Evolutionary conservation across 2,113 vertebrate species (phyloP).

Genomic region (Notarius quadriscutis): DNA sequence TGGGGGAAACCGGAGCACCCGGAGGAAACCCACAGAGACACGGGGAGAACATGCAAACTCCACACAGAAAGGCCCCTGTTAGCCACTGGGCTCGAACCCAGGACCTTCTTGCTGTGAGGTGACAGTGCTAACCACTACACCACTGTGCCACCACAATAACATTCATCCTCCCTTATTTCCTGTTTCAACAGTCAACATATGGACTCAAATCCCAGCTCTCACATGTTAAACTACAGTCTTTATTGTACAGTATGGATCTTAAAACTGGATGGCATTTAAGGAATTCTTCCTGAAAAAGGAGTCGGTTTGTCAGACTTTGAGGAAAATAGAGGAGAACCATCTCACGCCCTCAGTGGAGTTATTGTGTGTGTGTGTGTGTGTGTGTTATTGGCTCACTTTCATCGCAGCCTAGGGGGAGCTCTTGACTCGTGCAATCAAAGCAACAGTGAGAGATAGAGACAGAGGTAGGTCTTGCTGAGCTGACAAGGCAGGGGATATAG

Average conservation of each 20-base stretch:
- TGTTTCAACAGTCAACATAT: background rate
- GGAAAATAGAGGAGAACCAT: background rate
- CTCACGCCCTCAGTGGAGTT: background rate
- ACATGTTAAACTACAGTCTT: background rate
- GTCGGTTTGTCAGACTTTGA: background rate
- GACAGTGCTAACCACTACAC: too few relatives aligned
- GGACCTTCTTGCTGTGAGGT: too few relatives aligned
- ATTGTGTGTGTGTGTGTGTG: background rate
- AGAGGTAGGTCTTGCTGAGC: conserved; percentile 42
- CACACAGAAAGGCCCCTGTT: too few relatives aligned
- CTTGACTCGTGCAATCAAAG: conserved; percentile 58
- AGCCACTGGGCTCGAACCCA: too few relatives aligned
- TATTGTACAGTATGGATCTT: background rate
- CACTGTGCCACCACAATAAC: too few relatives aligned
- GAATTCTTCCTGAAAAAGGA: background rate
- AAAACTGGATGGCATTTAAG: background rate
- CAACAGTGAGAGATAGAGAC: conserved; percentile 26
- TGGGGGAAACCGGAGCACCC: too few relatives aligned
- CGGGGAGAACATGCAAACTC: too few relatives aligned
- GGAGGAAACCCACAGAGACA: too few relatives aligned
- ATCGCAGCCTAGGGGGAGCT: conserved; percentile 67
- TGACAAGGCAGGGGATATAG: conserved; percentile 38
- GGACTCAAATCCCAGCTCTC: background rate
- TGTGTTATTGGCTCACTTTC: conserved; percentile 14
- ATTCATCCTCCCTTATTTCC: background rate